Evolutionary conservation across 2,797 vertebrate genomes (phyloP).

Genomic region (Microhierax caerulescens): DNA sequence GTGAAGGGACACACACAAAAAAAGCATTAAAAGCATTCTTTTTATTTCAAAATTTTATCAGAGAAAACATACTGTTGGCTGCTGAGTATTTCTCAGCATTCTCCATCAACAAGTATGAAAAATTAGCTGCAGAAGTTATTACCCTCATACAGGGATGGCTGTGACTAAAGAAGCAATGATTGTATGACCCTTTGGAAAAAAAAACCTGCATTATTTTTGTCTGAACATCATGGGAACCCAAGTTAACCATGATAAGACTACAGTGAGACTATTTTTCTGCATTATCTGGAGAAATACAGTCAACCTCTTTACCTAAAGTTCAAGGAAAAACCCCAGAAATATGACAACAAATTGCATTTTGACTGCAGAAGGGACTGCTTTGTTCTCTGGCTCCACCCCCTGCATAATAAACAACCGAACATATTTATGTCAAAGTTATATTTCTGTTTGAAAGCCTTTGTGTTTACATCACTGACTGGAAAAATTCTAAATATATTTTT

Average conservation of each 20-base stretch:
- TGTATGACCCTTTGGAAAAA: neutral
- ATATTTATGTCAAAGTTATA: neutral
- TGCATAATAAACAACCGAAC: neutral
- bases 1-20: neutral
- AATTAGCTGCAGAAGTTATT: neutral
- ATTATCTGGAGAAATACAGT: neutral
- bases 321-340: neutral
- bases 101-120: neutral
- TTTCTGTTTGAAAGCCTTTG: neutral
- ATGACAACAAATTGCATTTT: neutral
- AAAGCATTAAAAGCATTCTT: neutral
- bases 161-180: neutral
- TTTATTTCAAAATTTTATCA: neutral
- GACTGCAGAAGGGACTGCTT: neutral
- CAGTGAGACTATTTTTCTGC: neutral
- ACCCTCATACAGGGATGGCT: neutral
- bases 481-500: neutral
- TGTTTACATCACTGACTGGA: neutral
- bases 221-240: neutral
- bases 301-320: neutral
- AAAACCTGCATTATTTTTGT: neutral
- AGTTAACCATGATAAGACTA: neutral
- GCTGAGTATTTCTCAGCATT: neutral
- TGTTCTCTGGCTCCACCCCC: neutral
- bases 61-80: neutral